Evolutionary conservation across 2,797 vertebrate genomes (phyloP).

Genomic region (Kryptopterus vitreolus): DNA sequence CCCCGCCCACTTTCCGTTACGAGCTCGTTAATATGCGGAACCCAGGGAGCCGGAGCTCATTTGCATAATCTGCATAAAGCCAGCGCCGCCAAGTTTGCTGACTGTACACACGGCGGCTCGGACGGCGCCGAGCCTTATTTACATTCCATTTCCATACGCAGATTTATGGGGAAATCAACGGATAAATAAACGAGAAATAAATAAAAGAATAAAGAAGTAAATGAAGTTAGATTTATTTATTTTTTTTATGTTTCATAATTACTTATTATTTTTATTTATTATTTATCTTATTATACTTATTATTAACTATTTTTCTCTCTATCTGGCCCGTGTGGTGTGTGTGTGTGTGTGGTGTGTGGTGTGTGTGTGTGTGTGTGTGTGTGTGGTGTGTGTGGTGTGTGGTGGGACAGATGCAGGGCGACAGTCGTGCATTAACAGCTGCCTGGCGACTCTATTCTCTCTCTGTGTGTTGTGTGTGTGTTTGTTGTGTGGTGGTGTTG

Average conservation of each 20-base stretch:
- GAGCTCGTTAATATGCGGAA: conserved; percentile 39
- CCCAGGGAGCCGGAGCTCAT: conserved; percentile 32
- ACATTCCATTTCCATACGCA: conserved; percentile 19
- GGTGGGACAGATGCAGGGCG: background rate
- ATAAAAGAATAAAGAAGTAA: background rate
- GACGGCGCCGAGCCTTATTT: background rate
- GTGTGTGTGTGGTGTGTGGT: conserved; percentile 17
- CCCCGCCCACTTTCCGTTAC: conserved; percentile 47
- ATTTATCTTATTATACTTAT: no score
- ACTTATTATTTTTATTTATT: no score
- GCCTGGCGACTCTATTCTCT: conserved; percentile 18
- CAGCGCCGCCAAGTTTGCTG: conserved; percentile 28
- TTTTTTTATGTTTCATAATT: no score
- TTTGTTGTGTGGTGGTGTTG: conserved; percentile 17
- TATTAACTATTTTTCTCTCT: conserved; percentile 32
- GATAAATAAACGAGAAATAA: background rate
- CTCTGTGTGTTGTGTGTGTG: conserved; percentile 26
- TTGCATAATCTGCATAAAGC: conserved; percentile 44
- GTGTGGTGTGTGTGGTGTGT: conserved; percentile 11
- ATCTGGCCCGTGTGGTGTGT: conserved; percentile 1
- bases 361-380: conserved; percentile 5
- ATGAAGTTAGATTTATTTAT: no score
- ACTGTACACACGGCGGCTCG: conserved; percentile 11
- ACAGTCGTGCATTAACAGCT: conserved; percentile 27
- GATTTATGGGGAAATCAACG: background rate